Conservation (phyloP, 2,888 invertebrate species). For the Aquatica leii region DNA sequence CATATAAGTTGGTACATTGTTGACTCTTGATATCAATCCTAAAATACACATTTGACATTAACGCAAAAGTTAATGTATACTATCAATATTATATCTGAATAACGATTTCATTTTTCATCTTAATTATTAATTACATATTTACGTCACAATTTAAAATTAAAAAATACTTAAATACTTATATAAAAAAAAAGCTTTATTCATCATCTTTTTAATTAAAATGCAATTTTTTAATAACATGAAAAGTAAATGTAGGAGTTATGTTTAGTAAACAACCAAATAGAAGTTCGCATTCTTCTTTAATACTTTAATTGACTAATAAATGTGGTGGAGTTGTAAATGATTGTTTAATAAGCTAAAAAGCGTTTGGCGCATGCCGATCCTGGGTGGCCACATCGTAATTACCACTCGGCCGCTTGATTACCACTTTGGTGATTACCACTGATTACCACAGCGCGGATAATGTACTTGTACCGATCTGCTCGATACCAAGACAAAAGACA, state of each 20-base stretch:
- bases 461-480: constrained; percentile 35
- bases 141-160: too few relatives aligned
- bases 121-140: too few relatives aligned
- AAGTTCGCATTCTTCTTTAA: constrained; percentile 31
- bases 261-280: constrained; percentile 29
- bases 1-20: constrained; percentile 8
- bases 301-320: constrained; percentile 41
- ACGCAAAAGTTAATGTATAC: too few relatives aligned
- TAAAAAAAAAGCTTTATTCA: too few relatives aligned
- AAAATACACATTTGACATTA: constrained; percentile 7
- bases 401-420: constrained; percentile 39
- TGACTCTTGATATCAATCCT: constrained; percentile 5
- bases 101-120: too few relatives aligned
- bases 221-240: too few relatives aligned
- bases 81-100: too few relatives aligned
- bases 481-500: constrained; percentile 41
- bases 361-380: constrained; percentile 31
- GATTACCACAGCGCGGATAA: constrained; percentile 41
- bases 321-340: constrained; percentile 30
- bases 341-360: constrained; percentile 37
- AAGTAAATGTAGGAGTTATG: too few relatives aligned
- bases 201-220: too few relatives aligned
- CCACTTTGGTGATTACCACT: constrained; percentile 44
- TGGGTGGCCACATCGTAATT: constrained; percentile 40
- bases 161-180: too few relatives aligned